These are phyloP conservation scores for Vulpes lagopus DNA, from an alignment of 2,113 vertebrate genomes.

Conservation along the genomic window DNA sequence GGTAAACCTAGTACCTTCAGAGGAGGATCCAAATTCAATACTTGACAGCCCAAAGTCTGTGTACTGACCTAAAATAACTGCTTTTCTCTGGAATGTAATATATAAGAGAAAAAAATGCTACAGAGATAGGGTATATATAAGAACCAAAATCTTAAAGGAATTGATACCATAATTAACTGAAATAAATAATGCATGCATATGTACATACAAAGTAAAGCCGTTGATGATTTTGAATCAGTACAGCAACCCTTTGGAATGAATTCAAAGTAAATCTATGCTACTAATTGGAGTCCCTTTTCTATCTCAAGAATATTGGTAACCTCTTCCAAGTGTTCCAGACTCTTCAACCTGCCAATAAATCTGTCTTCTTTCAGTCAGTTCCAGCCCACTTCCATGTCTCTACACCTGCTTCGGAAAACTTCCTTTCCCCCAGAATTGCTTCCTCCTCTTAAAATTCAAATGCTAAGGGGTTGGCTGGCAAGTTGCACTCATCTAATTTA, in stretches of 20 bases:
- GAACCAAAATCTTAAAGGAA: not conserved
- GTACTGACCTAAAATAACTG: not conserved
- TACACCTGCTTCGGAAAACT: constrained; percentile 69
- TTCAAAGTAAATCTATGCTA: constrained; percentile 50
- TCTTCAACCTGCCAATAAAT: constrained; percentile 76
- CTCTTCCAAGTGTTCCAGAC: constrained; percentile 75
- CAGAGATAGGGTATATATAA: not conserved
- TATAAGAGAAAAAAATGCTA: not conserved
- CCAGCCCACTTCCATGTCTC: constrained; percentile 60
- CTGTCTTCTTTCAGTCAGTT: constrained; percentile 71
- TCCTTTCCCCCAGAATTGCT: constrained; percentile 44
- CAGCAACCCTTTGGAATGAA: constrained; percentile 52
- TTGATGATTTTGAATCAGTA: constrained; percentile 45
- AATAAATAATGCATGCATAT: not conserved
- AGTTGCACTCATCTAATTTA: constrained; percentile 65
- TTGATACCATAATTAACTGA: not conserved
- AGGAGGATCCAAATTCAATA: not conserved
- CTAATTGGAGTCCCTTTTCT: constrained; percentile 66
- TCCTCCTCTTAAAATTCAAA: constrained; percentile 76
- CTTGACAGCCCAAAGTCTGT: not conserved
- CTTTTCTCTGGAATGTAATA: not conserved
- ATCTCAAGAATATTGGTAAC: constrained; percentile 56
- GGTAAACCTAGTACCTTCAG: not conserved
- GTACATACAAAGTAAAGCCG: constrained; percentile 20
- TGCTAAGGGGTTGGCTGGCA: constrained; percentile 57